Evolutionary conservation across 2,113 vertebrate species (phyloP), one percentile per base, ranked within the genome.

Genomic region (Benitochromis conjunctus): DNA sequence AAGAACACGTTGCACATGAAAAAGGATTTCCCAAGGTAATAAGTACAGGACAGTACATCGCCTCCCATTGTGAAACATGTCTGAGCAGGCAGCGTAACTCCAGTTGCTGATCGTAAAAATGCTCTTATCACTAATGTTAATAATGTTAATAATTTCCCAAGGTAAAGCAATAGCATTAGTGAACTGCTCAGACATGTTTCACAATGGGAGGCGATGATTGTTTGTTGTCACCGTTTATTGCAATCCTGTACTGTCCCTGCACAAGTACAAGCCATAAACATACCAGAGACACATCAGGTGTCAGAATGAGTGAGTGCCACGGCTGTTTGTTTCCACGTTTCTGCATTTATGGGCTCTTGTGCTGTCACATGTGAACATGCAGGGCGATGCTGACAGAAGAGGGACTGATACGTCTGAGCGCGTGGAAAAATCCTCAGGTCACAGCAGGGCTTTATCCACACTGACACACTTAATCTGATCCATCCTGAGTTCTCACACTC

Each of bases 341-440:
- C 13, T 53, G 2, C 10, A 26, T 58, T 78, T 24, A 48, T n/a
- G 46, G 11, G n/a, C 24, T 53, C 79, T 36, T 31, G 43, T 43
- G 84, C 5, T 6, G 21, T 62, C 85, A 85, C 81, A 43, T 38
- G 54, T 1, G 8, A 74, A 34, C 51, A 55, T 10, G 57, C 24
- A 48, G 21, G 14, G 26, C n/a, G 5, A 56, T 6, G 3, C 79
- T 55, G 3, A 76, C 41, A 14, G 53, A 24, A 46, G 56, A 86
- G 78, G 41, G 66, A 78, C 19, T 53, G 79, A 82, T 56, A 29
- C 6, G 8, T 66, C 18, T 14, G 10, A 58, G 54, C 1, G 4
- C 43, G 76, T 80, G 57, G 86, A 80, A 85, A 83, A 16, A 85
- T 89, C 31, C 64, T 41, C 31, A 14, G 78, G 56, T 84, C 80